Conservation (phyloP, 2,797 vertebrate genomes). For the Sebastes cheni region DNA sequence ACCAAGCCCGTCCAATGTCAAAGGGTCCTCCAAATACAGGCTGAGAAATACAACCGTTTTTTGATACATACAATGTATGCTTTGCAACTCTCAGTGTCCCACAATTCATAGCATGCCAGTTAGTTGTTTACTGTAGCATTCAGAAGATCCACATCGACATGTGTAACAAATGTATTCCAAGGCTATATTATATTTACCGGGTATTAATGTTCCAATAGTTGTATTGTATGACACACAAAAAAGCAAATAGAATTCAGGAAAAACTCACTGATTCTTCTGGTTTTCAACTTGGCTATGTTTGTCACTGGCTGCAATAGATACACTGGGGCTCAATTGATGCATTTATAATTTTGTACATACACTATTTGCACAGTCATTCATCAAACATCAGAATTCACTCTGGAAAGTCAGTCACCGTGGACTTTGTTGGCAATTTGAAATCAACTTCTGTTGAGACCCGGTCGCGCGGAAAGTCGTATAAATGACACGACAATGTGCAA, state of each 20-base stretch:
- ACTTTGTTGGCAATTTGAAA: not conserved
- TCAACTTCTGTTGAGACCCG: no score
- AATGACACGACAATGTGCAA: no score
- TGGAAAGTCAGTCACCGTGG: not conserved
- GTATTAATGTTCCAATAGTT: no score
- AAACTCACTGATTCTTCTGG: not conserved
- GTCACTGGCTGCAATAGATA: not conserved
- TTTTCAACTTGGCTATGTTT: not conserved
- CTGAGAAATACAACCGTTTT: not conserved
- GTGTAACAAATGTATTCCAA: no score
- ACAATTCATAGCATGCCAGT: not conserved
- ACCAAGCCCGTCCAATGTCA: not conserved
- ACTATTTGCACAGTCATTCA: not conserved
- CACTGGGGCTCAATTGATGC: not conserved
- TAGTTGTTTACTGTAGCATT: not conserved
- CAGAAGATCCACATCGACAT: not conserved
- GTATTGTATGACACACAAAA: no score
- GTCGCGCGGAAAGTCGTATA: no score
- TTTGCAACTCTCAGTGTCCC: not conserved
- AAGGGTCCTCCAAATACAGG: not conserved
- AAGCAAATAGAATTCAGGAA: not conserved
- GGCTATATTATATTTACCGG: no score
- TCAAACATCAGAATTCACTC: not conserved
- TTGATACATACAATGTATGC: not conserved
- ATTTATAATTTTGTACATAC: not conserved